A percentile compares a stretch with the other conserved stretches of the same genome.
These are phyloP conservation scores for Reinhardtius hippoglossoides DNA, from an alignment of 2,113 vertebrate species.

Conservation along the genomic window DNA sequence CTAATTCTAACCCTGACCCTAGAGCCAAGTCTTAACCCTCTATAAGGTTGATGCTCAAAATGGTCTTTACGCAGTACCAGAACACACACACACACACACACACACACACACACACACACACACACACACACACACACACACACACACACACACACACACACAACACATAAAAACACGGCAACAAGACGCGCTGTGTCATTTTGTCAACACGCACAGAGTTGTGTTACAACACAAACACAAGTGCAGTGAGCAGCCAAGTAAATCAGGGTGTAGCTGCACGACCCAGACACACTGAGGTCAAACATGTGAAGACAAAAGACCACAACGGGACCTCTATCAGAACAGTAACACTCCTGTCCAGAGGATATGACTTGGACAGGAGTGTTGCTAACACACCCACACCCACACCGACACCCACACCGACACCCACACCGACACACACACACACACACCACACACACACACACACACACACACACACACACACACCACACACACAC, in stretches of 20 bases:
- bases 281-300: constrained; percentile 40
- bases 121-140: constrained; percentile 24
- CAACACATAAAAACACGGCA: constrained; percentile 4
- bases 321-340: constrained; percentile 23
- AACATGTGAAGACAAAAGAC: constrained; percentile 41
- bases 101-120: constrained; percentile 37
- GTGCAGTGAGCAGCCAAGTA: constrained; percentile 3
- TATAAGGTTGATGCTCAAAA: too few relatives aligned
- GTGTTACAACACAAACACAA: constrained; percentile 18
- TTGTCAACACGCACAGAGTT: neutral
- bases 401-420: neutral
- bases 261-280: constrained; percentile 21
- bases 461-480: too few relatives aligned
- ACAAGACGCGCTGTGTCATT: constrained; percentile 10
- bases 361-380: neutral
- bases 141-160: constrained; percentile 31
- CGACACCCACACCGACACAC: too few relatives aligned
- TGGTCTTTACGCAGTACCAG: too few relatives aligned
- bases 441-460: too few relatives aligned
- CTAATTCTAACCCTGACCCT: too few relatives aligned
- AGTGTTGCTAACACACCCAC: constrained; percentile 15
- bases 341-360: constrained; percentile 28
- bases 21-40: too few relatives aligned
- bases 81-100: constrained; percentile 17
- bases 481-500: neutral